Base-by-base conservation (phyloP, 2,888 invertebrate species). In the Campoletis raptor region DNA sequence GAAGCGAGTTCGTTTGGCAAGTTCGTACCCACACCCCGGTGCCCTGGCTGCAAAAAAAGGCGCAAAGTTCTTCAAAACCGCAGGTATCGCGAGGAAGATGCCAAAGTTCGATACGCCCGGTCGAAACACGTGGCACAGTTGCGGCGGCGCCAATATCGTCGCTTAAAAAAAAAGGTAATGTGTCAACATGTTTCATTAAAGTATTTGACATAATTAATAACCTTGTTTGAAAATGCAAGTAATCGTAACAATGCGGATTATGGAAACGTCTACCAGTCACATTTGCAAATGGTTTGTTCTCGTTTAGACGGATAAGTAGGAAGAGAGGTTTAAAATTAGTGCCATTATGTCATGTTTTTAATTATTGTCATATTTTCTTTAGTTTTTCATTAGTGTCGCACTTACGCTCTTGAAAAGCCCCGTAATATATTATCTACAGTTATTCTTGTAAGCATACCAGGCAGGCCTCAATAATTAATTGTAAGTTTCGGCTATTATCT, bases 21-120 rank as follows among this genome's bases (percentile, higher is more conserved):
- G 57, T 81, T 73, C 37, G 73, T 73, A 18, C 57, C 54, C 15
- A 72, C 72, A 80, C 70, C 80, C 61, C 70, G 80, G 80, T 80
- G 70, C 72, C 7, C 79, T 79, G 69, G 37, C 30, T 79, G 79
- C 21, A n/a, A n/a, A 72, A 12, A 30, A 61, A 36, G 61, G 48
- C 70, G 81, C 45, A 81, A 81, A 66, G 36, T 37, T 8, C 64
- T 70, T 15, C 72, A 81, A 72, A 81, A 61, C 18, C 61, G 79
- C 30, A 64, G 21, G 24, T 18, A 81, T 72, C 81, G 81, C 21
- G 54, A 79, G 54, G 40, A n/a, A 21, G 73, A 40, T 74, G 21
- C n/a, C 57, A n/a, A 12, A 21, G 54, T 15, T 74, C 57, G 54
- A 54, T 74, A 57, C 54, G 57, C 73, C 73, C 54, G 73, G 73